These are phyloP conservation scores for Cynodonichthys magdalenae DNA, from an alignment of 2,797 vertebrate species.

Conservation along the genomic window DNA sequence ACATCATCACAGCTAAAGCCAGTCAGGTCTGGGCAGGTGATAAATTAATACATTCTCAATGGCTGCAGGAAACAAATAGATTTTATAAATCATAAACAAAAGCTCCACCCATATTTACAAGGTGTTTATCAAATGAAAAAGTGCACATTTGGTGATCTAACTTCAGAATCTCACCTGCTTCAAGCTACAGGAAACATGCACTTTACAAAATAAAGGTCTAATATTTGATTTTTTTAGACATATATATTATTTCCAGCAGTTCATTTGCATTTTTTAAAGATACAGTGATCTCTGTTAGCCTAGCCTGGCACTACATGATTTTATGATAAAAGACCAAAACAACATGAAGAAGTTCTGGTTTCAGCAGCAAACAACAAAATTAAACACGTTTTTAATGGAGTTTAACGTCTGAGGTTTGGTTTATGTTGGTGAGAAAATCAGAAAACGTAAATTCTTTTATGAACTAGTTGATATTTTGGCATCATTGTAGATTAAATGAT, in stretches of 20 bases:
- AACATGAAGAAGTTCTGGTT: background rate
- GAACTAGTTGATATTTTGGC: background rate
- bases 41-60: constrained; percentile 62
- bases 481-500: background rate
- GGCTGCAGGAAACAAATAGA: constrained; percentile 35
- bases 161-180: constrained; percentile 31
- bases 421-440: background rate
- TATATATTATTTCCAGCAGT: background rate
- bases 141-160: constrained; percentile 73
- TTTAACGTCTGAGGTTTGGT: background rate
- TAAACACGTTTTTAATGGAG: background rate
- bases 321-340: background rate
- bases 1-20: constrained; percentile 75
- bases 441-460: background rate
- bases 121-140: constrained; percentile 55
- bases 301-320: constrained; percentile 15
- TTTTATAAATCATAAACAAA: constrained; percentile 12
- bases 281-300: background rate
- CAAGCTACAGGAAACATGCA: constrained; percentile 53
- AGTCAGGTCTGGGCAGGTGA: constrained; percentile 66
- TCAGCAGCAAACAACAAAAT: background rate
- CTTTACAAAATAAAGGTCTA: constrained; percentile 53
- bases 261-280: background rate
- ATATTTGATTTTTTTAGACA: constrained; percentile 14
- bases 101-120: constrained; percentile 13